These are phyloP conservation scores for Caenorhabditis tropicalis DNA, from an alignment of 1,140 invertebrate genomes.

Conservation along the genomic window DNA sequence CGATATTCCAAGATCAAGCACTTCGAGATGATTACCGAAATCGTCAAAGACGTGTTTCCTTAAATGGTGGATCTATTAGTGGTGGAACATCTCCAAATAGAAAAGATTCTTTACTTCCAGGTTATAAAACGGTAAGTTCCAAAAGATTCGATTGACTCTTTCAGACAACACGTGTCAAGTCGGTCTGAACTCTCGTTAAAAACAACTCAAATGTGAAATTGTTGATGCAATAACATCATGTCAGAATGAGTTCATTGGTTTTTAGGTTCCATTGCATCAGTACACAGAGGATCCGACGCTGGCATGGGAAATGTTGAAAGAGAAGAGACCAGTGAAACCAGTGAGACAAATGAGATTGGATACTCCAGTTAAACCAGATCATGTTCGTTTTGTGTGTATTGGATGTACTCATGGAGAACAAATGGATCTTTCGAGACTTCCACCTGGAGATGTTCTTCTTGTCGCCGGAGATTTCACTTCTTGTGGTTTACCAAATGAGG, in stretches of 20 bases:
- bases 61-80: conserved; percentile 1
- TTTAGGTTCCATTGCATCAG: conserved; percentile 57
- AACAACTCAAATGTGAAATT: neutral
- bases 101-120: neutral
- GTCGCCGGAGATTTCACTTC: conserved; percentile 87
- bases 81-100: neutral
- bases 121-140: neutral
- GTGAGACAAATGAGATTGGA: conserved; percentile 60
- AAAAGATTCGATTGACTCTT: neutral
- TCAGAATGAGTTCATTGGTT: neutral
- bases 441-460: conserved; percentile 83
- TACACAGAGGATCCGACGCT: conserved; percentile 61
- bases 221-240: neutral
- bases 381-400: conserved; percentile 81
- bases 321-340: conserved; percentile 59
- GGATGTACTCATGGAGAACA: conserved; percentile 84
- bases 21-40: neutral
- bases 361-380: conserved; percentile 57
- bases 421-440: conserved; percentile 77
- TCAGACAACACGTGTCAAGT: neutral
- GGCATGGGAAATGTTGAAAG: conserved; percentile 62
- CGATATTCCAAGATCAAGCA: conserved; percentile 28
- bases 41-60: neutral
- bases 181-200: neutral
- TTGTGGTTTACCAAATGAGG: conserved; percentile 80